Percentiles rank a stretch among this genome's conserved stretches.
phyloP scores from a whole-genome alignment of 2,888 invertebrate genomes.

The Laothoe populi region DNA sequence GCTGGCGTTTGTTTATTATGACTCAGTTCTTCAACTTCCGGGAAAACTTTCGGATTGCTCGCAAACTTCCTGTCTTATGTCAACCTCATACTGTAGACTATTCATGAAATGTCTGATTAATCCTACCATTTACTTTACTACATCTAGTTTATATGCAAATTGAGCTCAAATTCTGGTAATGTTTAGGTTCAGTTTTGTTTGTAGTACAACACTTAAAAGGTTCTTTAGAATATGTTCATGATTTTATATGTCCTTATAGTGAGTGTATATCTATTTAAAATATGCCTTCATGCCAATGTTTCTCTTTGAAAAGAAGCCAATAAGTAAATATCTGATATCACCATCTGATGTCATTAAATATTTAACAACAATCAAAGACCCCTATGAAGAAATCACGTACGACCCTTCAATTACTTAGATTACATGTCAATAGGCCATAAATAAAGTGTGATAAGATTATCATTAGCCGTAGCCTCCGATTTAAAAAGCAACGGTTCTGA shows the following conservation, averaged over 20 bases:
- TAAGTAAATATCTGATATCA: background rate
- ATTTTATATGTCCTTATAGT: too few species aligned
- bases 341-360: background rate
- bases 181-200: too few species aligned
- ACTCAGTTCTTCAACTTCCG: background rate
- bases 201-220: too few species aligned
- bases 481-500: background rate
- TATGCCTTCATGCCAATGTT: too few species aligned
- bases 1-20: background rate
- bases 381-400: background rate
- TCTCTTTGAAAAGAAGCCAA: background rate
- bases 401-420: slow-evolving; percentile 20
- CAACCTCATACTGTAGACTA: background rate
- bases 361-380: background rate
- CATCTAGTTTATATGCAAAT: too few species aligned
- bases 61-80: background rate
- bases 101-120: background rate
- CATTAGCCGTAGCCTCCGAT: background rate
- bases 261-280: too few species aligned
- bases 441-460: slow-evolving; percentile 1
- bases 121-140: too few species aligned
- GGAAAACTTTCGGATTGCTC: background rate
- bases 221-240: too few species aligned
- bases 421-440: slow-evolving; percentile 17
- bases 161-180: too few species aligned